These are phyloP conservation scores for Hippocampus mohnikei DNA, from an alignment of 2,113 vertebrate species.

Conservation along the genomic window DNA sequence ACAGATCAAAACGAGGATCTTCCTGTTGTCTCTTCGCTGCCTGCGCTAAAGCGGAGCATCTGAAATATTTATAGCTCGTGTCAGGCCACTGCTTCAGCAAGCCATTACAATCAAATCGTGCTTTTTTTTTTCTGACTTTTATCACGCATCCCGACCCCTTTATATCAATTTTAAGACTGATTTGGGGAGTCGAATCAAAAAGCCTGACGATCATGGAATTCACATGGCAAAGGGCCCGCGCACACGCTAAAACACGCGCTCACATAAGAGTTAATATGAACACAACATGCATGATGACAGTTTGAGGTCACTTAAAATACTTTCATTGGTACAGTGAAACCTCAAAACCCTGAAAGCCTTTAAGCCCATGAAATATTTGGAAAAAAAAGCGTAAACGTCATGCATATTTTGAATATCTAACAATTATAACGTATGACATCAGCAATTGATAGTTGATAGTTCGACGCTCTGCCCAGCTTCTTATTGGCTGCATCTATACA, in stretches of 20 bases:
- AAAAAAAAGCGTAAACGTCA: no score
- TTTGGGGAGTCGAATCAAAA: background rate
- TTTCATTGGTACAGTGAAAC: background rate
- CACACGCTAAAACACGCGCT: background rate
- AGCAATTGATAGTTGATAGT: background rate
- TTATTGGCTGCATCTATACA: background rate
- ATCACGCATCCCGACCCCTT: background rate
- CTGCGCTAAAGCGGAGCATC: constrained; percentile 58
- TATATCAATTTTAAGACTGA: background rate
- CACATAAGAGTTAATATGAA: background rate
- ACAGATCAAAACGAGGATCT: constrained; percentile 57
- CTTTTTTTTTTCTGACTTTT: constrained; percentile 37
- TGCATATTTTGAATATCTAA: no score
- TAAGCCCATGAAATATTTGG: no score
- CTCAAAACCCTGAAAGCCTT: no score
- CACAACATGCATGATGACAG: constrained; percentile 2
- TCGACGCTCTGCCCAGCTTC: background rate
- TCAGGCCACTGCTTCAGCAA: constrained; percentile 60
- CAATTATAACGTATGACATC: no score
- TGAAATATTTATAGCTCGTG: constrained; percentile 74
- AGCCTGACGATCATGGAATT: background rate
- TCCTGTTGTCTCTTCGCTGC: constrained; percentile 59
- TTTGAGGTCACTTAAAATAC: constrained; percentile 2
- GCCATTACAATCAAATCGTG: constrained; percentile 61
- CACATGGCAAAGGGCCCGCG: background rate